These are phyloP conservation scores for Dysmachus trigonus DNA, from an alignment of 2,888 invertebrate genomes.

Conservation along the genomic window DNA sequence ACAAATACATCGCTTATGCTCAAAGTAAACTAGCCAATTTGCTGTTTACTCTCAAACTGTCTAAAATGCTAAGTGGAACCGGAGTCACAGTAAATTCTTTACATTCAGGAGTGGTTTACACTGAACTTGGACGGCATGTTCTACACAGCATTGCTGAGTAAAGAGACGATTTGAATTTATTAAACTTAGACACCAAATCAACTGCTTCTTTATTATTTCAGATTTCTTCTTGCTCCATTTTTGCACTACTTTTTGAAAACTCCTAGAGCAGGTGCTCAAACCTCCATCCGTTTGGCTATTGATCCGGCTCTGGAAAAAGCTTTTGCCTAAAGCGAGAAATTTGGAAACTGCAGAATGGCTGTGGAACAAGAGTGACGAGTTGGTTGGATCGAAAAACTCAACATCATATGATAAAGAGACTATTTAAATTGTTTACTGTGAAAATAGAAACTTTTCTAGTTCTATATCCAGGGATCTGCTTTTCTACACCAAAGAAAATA, in stretches of 20 bases:
- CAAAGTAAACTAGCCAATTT: constrained; percentile 80
- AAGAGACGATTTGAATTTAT: not conserved
- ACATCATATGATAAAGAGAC: too few species aligned
- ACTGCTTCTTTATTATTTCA: not conserved
- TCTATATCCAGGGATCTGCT: too few species aligned
- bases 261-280: constrained; percentile 61
- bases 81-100: constrained; percentile 72
- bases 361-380: constrained; percentile 68
- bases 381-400: constrained; percentile 53
- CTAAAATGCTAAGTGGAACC: constrained; percentile 67
- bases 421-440: too few species aligned
- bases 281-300: constrained; percentile 58
- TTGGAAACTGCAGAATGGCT: constrained; percentile 68
- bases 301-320: constrained; percentile 60
- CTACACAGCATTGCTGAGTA: not conserved
- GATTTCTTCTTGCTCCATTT: not conserved
- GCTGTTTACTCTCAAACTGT: constrained; percentile 73
- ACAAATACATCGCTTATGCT: constrained; percentile 68
- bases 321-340: constrained; percentile 67
- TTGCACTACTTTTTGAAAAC: constrained; percentile 54
- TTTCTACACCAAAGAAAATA: too few species aligned
- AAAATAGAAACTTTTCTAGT: too few species aligned
- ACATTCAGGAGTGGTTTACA: constrained; percentile 75
- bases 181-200: too few species aligned
- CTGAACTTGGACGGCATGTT: constrained; percentile 74